Conservation (phyloP, 1,140 invertebrate genomes). For the Lepidurus arcticus region DNA sequence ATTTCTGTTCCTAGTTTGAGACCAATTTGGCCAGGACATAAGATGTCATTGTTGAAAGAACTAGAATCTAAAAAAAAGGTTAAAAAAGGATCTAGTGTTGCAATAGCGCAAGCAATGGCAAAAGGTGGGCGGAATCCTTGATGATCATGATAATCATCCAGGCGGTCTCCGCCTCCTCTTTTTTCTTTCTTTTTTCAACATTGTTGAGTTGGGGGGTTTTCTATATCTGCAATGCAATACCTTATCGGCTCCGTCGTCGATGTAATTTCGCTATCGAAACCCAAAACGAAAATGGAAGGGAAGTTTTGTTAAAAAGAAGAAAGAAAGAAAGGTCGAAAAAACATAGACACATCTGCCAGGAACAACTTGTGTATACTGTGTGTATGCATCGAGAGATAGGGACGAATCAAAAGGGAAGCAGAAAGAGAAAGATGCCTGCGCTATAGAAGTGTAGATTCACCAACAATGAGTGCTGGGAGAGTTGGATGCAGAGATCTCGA, state of each 20-base stretch:
- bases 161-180: background rate
- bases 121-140: background rate
- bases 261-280: too few species aligned
- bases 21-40: too few species aligned
- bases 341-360: background rate
- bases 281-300: too few species aligned
- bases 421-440: background rate
- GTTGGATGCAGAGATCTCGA: constrained; percentile 3
- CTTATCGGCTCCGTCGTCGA: background rate
- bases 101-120: background rate
- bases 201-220: background rate
- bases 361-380: background rate
- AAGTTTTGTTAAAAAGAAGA: background rate
- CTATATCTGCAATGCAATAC: background rate
- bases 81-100: background rate
- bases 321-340: background rate
- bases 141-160: background rate
- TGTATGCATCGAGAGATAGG: background rate
- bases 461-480: constrained; percentile 4
- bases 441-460: background rate
- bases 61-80: background rate
- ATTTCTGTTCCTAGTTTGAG: too few species aligned
- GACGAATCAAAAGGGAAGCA: background rate
- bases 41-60: too few species aligned
- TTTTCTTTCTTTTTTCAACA: background rate